These are phyloP conservation scores for Notarius lentiginosus DNA, from an alignment of 2,113 vertebrate species.

Conservation along the genomic window DNA sequence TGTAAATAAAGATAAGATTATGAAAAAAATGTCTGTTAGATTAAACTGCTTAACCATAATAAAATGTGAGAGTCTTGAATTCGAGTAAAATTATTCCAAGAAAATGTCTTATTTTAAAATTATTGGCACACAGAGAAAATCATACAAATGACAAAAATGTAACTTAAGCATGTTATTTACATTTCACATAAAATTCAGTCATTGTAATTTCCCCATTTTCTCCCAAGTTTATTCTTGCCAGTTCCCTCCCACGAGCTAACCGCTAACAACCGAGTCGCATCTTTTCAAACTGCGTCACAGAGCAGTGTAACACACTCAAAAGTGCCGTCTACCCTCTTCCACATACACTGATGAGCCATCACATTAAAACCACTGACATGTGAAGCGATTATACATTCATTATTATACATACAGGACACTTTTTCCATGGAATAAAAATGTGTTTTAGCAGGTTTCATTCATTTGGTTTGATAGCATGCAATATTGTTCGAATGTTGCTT, in stretches of 20 bases:
- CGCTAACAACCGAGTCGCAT: too few relatives aligned
- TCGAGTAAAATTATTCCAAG: background rate
- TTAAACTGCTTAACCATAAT: background rate
- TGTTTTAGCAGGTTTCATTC: too few relatives aligned
- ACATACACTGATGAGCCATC: background rate
- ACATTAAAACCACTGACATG: too few relatives aligned
- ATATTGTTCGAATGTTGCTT: too few relatives aligned
- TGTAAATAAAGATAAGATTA: background rate
- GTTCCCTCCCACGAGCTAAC: background rate
- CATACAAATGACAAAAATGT: background rate
- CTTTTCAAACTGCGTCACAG: too few relatives aligned
- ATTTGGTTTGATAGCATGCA: too few relatives aligned
- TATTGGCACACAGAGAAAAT: background rate
- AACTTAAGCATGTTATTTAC: background rate
- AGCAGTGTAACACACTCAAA: too few relatives aligned
- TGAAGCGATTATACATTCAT: too few relatives aligned
- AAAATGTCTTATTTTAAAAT: background rate
- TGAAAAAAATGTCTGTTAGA: background rate
- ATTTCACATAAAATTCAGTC: background rate
- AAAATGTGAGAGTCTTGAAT: background rate
- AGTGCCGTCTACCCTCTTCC: background rate
- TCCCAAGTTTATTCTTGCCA: too few relatives aligned
- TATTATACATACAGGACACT: too few relatives aligned
- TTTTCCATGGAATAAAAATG: too few relatives aligned
- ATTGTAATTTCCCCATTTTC: background rate